Evolutionary conservation across 1,140 invertebrate species (phyloP), one percentile per base, ranked within the genome.

Genomic region (Drosophila nasuta): DNA sequence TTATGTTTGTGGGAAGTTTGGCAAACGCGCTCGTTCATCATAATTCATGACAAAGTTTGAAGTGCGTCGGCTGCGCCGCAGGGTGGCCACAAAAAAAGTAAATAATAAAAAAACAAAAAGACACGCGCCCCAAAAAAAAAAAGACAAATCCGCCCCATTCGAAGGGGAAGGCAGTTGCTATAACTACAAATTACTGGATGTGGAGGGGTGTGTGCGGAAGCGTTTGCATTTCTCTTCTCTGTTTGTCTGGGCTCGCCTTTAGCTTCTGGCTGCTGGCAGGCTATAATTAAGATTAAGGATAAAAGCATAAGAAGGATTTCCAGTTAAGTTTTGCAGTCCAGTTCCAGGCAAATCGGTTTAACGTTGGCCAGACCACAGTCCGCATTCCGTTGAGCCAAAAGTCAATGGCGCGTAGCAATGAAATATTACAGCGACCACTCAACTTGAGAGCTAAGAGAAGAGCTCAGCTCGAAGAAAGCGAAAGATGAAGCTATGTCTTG

Each of bases 231-330:
- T 77, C 33, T 69, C 63, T 30, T 59, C 70, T 70, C 8, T 70
- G 51, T 41, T 73, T 67, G 75, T 66, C 59, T 76, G 28, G 20
- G 17, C 49, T 48, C 68, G 78, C 75, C 65, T 62, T 51, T 75
- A 33, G 33, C 33, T 8, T 5, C 33, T 33, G 38, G 51, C 69
- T 33, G 82, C 75, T 75, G 82, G 75, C 82, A 76, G 75, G 80
- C 88, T 91, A 91, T 91, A 91, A 91, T 91, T 91, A 91, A 91
- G 91, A 91, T 91, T 91, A 91, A 91, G 91, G 90, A 90, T 88
- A 82, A 90, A 88, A 88, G 81, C 91, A 71, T 91, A 90, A 91
- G 91, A 82, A 90, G 91, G 90, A 91, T 91, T 91, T 91, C 66
- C 82, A 74, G 35, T 38, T 43, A 81, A 75, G 68, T 72, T 81